Evolutionary conservation across 2,888 invertebrate genomes (phyloP).

Genomic region (Alitta virens): DNA sequence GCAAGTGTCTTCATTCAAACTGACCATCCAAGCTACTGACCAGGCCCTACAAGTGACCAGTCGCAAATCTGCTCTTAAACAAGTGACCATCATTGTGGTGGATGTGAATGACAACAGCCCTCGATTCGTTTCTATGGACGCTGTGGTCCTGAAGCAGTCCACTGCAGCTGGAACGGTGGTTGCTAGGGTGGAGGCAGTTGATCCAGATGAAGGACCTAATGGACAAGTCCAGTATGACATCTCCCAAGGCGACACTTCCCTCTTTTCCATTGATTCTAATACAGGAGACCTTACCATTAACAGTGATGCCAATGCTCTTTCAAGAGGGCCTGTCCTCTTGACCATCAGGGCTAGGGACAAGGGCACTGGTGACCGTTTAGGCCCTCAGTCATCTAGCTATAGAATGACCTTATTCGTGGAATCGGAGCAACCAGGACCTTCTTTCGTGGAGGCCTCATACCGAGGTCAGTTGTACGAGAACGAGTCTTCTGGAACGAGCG

Average conservation of each 20-base stretch:
- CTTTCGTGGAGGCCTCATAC: slow-evolving; percentile 64
- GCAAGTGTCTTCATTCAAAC: slow-evolving; percentile 79
- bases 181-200: slow-evolving; percentile 8
- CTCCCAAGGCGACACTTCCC: slow-evolving; percentile 11
- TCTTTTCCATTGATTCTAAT: slow-evolving; percentile 18
- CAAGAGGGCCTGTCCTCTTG: slow-evolving; percentile 4
- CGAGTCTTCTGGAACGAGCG: slow-evolving; percentile 80
- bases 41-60: slow-evolving; percentile 73
- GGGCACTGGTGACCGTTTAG: slow-evolving; percentile 12
- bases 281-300: slow-evolving; percentile 21
- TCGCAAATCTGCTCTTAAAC: slow-evolving; percentile 77
- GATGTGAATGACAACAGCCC: slow-evolving; percentile 24
- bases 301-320: slow-evolving; percentile 5
- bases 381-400: slow-evolving; percentile 12
- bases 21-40: slow-evolving; percentile 88
- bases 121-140: slow-evolving; percentile 15
- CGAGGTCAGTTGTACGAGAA: slow-evolving; percentile 84
- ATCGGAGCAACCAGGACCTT: slow-evolving; percentile 46
- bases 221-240: slow-evolving; percentile 17
- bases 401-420: slow-evolving; percentile 20
- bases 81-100: slow-evolving; percentile 15
- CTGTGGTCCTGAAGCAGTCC: slow-evolving; percentile 6
- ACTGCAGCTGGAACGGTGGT: not conserved
- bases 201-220: slow-evolving; percentile 12
- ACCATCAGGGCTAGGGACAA: slow-evolving; percentile 19